Percentiles rank a stretch among this genome's conserved stretches.
phyloP scores from a whole-genome alignment of 1,140 invertebrate genomes.

The Drosophila trapezifrons region DNA sequence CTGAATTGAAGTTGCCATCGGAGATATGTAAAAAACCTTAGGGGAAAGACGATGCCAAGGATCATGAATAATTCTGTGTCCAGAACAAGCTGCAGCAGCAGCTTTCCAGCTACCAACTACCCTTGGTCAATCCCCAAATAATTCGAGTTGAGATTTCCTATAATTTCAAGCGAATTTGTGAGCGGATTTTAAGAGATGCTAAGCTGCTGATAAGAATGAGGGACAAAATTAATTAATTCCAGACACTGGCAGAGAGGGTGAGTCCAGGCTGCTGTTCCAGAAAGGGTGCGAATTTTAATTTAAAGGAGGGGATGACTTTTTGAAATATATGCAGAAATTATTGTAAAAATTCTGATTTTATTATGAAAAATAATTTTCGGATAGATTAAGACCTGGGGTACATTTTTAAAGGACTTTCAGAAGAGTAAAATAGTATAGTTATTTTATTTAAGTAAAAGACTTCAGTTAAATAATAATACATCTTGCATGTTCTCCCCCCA shows the following conservation, averaged over 20 bases:
- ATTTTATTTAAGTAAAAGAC: neutral
- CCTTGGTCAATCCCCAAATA: constrained; percentile 3
- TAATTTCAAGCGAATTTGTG: constrained; percentile 35
- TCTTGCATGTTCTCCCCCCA: neutral
- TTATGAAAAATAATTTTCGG: neutral
- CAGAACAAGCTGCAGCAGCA: constrained; percentile 24
- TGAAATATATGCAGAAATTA: neutral
- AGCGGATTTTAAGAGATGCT: constrained; percentile 50
- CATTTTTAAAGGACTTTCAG: too few species aligned
- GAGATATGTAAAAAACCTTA: constrained; percentile 56
- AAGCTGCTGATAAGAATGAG: constrained; percentile 47
- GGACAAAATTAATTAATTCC: constrained; percentile 57
- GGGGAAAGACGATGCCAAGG: constrained; percentile 53
- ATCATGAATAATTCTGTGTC: constrained; percentile 54
- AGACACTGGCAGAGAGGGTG: constrained; percentile 26
- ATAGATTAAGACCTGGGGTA: too few species aligned
- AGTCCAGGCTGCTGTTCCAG: neutral
- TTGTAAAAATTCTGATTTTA: constrained; percentile 11
- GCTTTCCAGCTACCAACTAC: constrained; percentile 40
- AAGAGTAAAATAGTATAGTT: too few species aligned
- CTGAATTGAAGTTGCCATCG: constrained; percentile 54
- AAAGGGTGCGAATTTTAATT: constrained; percentile 42
- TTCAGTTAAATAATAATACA: neutral
- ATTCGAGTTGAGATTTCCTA: constrained; percentile 30
- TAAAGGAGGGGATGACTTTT: neutral